Evolutionary conservation across 2,797 vertebrate species (phyloP).

Genomic region (Pteronotus mesoamericanus): DNA sequence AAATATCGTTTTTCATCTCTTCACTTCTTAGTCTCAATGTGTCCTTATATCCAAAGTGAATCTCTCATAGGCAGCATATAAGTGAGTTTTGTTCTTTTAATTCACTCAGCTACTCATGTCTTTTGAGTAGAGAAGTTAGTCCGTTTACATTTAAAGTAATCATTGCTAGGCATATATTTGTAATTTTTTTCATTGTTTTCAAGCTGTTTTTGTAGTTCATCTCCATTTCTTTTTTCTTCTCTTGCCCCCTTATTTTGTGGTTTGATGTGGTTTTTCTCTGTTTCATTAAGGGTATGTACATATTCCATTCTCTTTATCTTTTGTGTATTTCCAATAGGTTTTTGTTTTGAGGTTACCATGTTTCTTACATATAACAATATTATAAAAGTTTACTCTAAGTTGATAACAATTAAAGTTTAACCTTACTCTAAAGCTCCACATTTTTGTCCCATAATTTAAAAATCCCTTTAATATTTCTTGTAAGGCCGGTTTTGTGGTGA

Average conservation of each 20-base stretch:
- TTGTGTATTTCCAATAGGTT: neutral
- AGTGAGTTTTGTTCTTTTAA: neutral
- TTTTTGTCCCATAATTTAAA: neutral
- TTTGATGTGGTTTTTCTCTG: neutral
- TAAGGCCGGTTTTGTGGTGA: neutral
- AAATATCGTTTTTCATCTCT: neutral
- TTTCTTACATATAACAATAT: neutral
- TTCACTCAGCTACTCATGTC: neutral
- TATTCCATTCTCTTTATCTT: neutral
- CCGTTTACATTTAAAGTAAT: neutral
- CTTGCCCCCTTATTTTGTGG: neutral
- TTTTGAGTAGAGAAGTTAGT: neutral
- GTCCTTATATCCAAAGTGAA: neutral
- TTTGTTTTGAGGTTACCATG: neutral
- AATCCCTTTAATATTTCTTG: neutral
- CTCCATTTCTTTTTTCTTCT: neutral
- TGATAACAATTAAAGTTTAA: neutral
- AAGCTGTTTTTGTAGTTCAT: neutral
- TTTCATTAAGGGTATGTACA: neutral
- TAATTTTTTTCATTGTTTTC: neutral
- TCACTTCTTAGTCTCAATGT: neutral
- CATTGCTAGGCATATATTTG: neutral
- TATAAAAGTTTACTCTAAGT: neutral
- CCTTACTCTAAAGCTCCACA: neutral
- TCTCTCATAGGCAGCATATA: neutral